phyloP scores from a whole-genome alignment of 2,797 vertebrate species.

The Oryzias sinensis region DNA sequence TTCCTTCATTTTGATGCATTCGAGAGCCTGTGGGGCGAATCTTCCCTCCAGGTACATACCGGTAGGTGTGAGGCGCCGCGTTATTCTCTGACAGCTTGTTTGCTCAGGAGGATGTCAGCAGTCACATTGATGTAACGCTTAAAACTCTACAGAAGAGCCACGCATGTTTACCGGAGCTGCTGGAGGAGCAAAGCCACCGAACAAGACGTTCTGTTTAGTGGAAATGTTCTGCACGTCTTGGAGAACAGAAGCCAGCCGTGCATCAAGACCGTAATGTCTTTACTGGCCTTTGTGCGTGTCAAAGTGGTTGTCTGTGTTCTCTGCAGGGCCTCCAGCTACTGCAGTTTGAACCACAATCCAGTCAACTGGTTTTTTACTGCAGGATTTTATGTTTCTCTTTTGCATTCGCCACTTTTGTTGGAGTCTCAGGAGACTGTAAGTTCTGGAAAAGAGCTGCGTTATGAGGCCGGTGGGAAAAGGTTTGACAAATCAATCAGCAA shows the following conservation, averaged over 20 bases:
- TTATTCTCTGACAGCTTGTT: slow-evolving; percentile 46
- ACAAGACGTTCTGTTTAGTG: slow-evolving; percentile 20
- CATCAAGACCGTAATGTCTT: slow-evolving; percentile 52
- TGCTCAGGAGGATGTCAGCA: slow-evolving; percentile 45
- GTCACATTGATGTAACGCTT: slow-evolving; percentile 35
- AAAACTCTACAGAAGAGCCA: slow-evolving; percentile 17
- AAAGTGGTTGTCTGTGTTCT: slow-evolving; percentile 29
- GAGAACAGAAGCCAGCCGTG: slow-evolving; percentile 27
- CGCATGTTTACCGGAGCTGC: slow-evolving; percentile 18
- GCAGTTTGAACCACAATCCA: slow-evolving; percentile 57
- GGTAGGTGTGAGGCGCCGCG: slow-evolving; percentile 17
- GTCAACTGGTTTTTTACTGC: slow-evolving; percentile 60
- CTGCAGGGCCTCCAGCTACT: slow-evolving; percentile 13
- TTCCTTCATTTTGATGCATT: slow-evolving; percentile 26
- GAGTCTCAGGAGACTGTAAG: slow-evolving; percentile 48
- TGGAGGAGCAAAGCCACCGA: slow-evolving; percentile 26
- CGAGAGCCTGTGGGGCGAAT: slow-evolving; percentile 18
- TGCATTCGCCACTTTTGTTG: slow-evolving; percentile 51
- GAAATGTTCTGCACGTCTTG: slow-evolving; percentile 24
- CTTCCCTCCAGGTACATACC: slow-evolving; percentile 34
- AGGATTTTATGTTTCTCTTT: slow-evolving; percentile 60
- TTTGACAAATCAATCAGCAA: too few species aligned
- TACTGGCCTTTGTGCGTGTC: slow-evolving; percentile 39
- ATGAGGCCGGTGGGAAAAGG: too few species aligned
- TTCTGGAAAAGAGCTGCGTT: too few species aligned